phyloP scores from a whole-genome alignment of 2,113 vertebrate species.

The Barnardius zonarius region DNA sequence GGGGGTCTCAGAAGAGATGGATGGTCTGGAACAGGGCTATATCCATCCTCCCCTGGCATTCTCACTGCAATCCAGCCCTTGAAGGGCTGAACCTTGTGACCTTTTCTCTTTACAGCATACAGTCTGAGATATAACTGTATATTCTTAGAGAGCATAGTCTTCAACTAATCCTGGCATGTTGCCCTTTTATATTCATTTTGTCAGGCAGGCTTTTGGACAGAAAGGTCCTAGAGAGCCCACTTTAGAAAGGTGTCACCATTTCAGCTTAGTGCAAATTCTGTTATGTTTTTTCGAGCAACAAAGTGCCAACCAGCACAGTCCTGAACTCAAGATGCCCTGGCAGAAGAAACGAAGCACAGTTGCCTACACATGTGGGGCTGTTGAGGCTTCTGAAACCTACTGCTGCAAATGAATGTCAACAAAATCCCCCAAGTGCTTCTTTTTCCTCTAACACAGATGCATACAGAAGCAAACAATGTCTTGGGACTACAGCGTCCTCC shows the following conservation, averaged over 20 bases:
- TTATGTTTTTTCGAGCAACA: neutral
- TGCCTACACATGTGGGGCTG: neutral
- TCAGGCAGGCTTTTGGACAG: neutral
- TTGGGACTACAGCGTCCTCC: neutral
- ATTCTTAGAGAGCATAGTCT: neutral
- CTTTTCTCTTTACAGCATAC: neutral
- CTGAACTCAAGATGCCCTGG: neutral
- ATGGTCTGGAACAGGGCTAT: neutral
- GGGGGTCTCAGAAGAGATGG: neutral
- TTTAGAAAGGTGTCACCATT: neutral
- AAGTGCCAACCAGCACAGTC: neutral
- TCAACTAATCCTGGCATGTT: neutral
- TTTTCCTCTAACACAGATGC: neutral
- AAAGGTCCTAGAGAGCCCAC: accelerated
- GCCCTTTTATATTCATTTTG: neutral
- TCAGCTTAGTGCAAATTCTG: neutral
- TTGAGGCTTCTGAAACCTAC: neutral
- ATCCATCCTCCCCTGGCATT: neutral
- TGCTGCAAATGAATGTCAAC: neutral
- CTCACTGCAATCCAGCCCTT: neutral
- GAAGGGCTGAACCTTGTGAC: neutral
- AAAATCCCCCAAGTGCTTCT: neutral
- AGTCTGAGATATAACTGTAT: neutral
- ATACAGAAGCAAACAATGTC: neutral
- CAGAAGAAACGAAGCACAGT: neutral